Evolutionary conservation across 2,797 vertebrate genomes (phyloP).

Genomic region (Dromococcyx pavoninus): DNA sequence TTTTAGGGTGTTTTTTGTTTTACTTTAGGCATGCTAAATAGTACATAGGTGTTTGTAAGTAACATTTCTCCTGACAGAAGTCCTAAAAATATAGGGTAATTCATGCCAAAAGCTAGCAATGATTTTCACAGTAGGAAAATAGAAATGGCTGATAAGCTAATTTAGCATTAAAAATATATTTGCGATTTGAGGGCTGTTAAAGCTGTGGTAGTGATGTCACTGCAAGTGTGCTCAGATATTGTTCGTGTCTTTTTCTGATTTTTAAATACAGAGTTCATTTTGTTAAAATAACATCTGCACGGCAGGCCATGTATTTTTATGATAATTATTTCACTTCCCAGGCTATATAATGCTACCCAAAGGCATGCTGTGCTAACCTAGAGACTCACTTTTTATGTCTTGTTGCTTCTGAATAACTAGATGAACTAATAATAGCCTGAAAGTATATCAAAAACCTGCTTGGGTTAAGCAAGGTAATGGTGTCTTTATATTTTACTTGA

Average conservation of each 20-base stretch:
- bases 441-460: background rate
- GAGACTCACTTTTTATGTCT: conserved; percentile 52
- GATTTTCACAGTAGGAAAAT: background rate
- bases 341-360: conserved; percentile 41
- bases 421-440: conserved; percentile 24
- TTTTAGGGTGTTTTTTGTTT: background rate
- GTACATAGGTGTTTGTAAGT: background rate
- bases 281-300: conserved; percentile 28
- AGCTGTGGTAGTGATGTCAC: background rate
- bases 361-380: conserved; percentile 59
- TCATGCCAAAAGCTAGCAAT: background rate
- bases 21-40: background rate
- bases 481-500: background rate
- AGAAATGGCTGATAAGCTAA: background rate
- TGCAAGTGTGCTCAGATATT: background rate
- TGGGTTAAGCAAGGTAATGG: background rate
- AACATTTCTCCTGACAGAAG: background rate
- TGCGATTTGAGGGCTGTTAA: background rate
- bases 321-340: conserved; percentile 47
- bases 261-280: conserved; percentile 35
- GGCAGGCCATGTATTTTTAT: conserved; percentile 39
- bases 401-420: conserved; percentile 38
- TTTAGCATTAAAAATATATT: conserved; percentile 29
- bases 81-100: background rate
- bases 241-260: background rate